These are phyloP conservation scores for Gobio occitaniae DNA, from an alignment of 2,797 vertebrate species.

Conservation along the genomic window DNA sequence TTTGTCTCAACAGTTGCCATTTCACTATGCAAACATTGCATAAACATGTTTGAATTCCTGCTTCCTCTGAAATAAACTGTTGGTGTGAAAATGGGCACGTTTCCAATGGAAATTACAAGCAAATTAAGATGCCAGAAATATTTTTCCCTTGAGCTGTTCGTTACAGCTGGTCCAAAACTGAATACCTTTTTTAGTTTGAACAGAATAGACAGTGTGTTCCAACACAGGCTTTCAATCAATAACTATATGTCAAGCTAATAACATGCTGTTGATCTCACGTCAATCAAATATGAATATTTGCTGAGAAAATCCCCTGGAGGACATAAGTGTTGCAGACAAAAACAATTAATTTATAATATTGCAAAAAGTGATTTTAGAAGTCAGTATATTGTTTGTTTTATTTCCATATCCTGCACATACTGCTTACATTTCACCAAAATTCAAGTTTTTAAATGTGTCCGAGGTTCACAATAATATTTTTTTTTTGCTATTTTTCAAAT, in stretches of 20 bases:
- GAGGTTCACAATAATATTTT: not conserved
- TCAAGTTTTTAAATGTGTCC: not conserved
- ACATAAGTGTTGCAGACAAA: not conserved
- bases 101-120: slow-evolving; percentile 3
- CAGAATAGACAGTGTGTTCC: not conserved
- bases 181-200: not conserved
- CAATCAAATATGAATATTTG: not conserved
- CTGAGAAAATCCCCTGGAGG: not conserved
- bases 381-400: not conserved
- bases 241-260: not conserved
- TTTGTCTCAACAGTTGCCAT: not conserved
- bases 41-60: not conserved
- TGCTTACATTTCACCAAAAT: not conserved
- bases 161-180: not conserved
- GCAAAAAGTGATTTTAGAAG: not conserved
- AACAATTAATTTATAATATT: not conserved
- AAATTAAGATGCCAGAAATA: not conserved
- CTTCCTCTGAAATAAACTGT: slow-evolving; percentile 13
- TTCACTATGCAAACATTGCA: slow-evolving; percentile 4
- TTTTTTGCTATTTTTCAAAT: not conserved
- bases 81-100: not conserved
- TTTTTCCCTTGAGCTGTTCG: not conserved
- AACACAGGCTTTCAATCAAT: not conserved
- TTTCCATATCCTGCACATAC: not conserved
- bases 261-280: not conserved